Base-by-base conservation (phyloP, 2,888 invertebrate genomes). In the Smittia aterrima region DNA sequence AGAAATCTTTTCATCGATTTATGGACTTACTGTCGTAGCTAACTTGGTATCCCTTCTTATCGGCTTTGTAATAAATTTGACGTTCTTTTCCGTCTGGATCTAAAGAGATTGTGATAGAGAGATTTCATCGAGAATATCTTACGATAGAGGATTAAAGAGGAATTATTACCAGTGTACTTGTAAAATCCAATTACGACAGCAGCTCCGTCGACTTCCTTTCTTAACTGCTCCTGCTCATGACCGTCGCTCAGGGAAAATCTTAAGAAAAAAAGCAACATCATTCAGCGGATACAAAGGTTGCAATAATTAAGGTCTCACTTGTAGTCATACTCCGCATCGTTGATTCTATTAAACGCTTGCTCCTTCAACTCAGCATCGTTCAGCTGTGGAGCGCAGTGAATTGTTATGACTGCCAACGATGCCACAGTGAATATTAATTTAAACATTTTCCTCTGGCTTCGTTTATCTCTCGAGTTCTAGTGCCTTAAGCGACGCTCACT, bases 301-400 rank as follows among this genome's bases (percentile, higher is more conserved):
- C 3, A 47, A 11, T n/a, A 18, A 13, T 47, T 11, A 13, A 4
- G 18, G 20, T 47, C 73, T 73, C 16, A 64, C 73, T 64, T 73
- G 25, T 64, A 73, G 32, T 73, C 73, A 27, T 54, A 64, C 54
- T 73, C 73, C 11, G 73, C 73, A 16, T 64, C 73, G 54, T 73
- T 73, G 41, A 64, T 20, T 68, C 47, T 16, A 41, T 40, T 64
- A 18, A 41, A 73, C 24, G 38, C 18, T 40, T 32, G 32, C n/a
- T 71, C 64, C 24, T 41, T 18, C 27, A 73, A 9, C 41, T 73
- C 73, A 9, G 54, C 73, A 41, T 73, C 73, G n/a, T 41, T 27
- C 27, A 13, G 18, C 24, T 73, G 73, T n/a, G 73, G 71, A 6
- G 73, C 73, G 13, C 64, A n/a, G 9, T 64, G 58, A 54, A 71